Conservation (phyloP, 2,888 invertebrate species). For the Peribatodes rhomboidaria region DNA sequence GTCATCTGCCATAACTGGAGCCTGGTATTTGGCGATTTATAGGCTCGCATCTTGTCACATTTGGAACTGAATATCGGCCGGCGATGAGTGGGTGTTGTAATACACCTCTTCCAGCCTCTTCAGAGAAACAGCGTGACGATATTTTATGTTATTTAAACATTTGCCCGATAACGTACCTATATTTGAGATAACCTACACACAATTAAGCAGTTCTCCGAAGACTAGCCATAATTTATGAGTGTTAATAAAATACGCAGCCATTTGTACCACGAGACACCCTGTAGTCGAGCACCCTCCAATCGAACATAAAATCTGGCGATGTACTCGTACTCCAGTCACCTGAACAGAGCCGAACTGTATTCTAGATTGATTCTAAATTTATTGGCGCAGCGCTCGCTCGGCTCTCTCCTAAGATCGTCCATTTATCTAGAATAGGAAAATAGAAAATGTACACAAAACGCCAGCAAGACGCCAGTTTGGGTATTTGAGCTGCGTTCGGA, state of each 20-base stretch:
- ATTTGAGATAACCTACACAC: too few relatives aligned
- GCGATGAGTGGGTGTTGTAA: too few relatives aligned
- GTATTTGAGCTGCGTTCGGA: conserved; percentile 38
- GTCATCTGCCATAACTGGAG: too few relatives aligned
- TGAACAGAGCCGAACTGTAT: conserved; percentile 47
- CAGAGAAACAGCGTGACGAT: too few relatives aligned
- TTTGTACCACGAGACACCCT: background rate
- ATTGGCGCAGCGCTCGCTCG: conserved; percentile 73
- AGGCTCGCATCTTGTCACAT: too few relatives aligned
- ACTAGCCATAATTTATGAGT: background rate
- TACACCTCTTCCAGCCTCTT: too few relatives aligned
- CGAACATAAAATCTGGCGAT: conserved; percentile 20
- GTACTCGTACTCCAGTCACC: conserved; percentile 14
- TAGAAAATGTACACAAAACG: conserved; percentile 43
- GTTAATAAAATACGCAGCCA: background rate
- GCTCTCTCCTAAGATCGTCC: conserved; percentile 72
- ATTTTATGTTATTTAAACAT: too few relatives aligned
- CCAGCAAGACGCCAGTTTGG: conserved; percentile 41
- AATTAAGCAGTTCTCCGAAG: too few relatives aligned
- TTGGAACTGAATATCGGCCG: too few relatives aligned
- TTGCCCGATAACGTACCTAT: background rate
- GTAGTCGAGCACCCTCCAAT: conserved; percentile 1
- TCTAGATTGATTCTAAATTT: conserved; percentile 79
- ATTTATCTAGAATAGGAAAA: conserved; percentile 67
- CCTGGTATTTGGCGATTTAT: too few relatives aligned